phyloP scores from a whole-genome alignment of 2,797 vertebrate genomes.

The Poecilia velifera region DNA sequence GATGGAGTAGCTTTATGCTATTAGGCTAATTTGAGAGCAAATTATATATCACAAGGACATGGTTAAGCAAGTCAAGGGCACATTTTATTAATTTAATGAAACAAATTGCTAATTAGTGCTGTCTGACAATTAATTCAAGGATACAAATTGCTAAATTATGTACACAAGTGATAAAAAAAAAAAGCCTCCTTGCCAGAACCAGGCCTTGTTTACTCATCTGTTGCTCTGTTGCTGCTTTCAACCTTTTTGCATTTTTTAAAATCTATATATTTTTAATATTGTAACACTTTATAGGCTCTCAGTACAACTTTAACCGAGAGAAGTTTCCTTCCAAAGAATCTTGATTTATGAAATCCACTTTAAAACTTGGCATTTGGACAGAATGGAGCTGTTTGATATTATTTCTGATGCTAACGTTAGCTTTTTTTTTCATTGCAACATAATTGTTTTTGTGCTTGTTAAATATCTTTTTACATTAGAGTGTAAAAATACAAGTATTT shows the following conservation, averaged over 20 bases:
- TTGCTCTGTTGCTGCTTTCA: not conserved
- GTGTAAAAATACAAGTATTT: not conserved
- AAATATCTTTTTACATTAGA: not conserved
- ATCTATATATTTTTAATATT: not conserved
- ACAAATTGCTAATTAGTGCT: conserved; percentile 49
- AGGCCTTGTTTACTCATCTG: too few species aligned
- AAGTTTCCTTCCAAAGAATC: not conserved
- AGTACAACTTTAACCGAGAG: not conserved
- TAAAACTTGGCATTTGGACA: not conserved
- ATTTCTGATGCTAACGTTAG: not conserved
- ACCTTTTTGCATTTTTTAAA: not conserved
- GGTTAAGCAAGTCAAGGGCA: conserved; percentile 39
- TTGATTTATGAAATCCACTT: not conserved
- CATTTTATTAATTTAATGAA: conserved; percentile 45
- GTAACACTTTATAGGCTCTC: not conserved
- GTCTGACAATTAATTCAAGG: conserved; percentile 30
- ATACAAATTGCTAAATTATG: conserved; percentile 31
- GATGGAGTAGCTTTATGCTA: conserved; percentile 23
- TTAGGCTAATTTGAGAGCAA: conserved; percentile 40
- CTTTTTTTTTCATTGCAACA: not conserved
- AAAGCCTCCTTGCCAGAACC: not conserved
- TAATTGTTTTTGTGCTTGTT: not conserved
- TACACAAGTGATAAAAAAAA: conserved; percentile 4
- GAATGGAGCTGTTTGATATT: not conserved
- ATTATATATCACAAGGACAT: conserved; percentile 40